A percentile compares a stretch with the other conserved stretches of the same genome.
Conservation (phyloP, 2,888 invertebrate genomes). For the Drosophila ustulata region DNA sequence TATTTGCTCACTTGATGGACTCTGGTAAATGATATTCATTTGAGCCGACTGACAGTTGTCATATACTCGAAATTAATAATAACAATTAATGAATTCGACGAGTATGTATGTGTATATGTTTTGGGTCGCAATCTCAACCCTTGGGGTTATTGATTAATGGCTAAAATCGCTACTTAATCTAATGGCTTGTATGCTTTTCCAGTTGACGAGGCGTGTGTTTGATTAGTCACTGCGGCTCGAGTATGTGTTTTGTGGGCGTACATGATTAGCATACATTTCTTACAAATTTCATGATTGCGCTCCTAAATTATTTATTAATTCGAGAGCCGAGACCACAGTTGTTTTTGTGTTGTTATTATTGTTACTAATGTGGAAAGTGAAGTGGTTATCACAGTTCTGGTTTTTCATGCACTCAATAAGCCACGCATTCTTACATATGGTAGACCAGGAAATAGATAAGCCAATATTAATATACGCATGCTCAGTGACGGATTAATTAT, state of each 20-base stretch:
- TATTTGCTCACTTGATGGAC: constrained; percentile 35
- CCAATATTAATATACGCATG: background rate
- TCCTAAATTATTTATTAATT: constrained; percentile 54
- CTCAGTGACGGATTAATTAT: background rate
- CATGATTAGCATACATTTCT: constrained; percentile 37
- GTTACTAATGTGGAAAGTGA: background rate
- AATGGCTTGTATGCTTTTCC: constrained; percentile 63
- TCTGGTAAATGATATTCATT: constrained; percentile 44
- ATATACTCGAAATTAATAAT: constrained; percentile 54
- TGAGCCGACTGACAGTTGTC: constrained; percentile 28
- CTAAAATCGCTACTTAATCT: constrained; percentile 71
- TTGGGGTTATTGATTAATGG: constrained; percentile 71
- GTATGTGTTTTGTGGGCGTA: constrained; percentile 8
- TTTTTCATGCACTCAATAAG: background rate
- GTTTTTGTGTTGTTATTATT: constrained; percentile 6
- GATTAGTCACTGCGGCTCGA: constrained; percentile 24
- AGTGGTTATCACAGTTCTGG: constrained; percentile 2
- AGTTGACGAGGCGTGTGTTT: constrained; percentile 42
- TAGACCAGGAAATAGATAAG: constrained; percentile 5
- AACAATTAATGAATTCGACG: constrained; percentile 66
- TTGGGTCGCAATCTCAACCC: constrained; percentile 22
- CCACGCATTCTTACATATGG: background rate
- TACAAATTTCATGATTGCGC: constrained; percentile 31
- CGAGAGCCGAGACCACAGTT: constrained; percentile 2
- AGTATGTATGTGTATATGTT: background rate